Percentiles rank a stretch among this genome's conserved stretches.
These are phyloP conservation scores for Acleris laterana DNA, from an alignment of 2,888 invertebrate species.

Conservation along the genomic window DNA sequence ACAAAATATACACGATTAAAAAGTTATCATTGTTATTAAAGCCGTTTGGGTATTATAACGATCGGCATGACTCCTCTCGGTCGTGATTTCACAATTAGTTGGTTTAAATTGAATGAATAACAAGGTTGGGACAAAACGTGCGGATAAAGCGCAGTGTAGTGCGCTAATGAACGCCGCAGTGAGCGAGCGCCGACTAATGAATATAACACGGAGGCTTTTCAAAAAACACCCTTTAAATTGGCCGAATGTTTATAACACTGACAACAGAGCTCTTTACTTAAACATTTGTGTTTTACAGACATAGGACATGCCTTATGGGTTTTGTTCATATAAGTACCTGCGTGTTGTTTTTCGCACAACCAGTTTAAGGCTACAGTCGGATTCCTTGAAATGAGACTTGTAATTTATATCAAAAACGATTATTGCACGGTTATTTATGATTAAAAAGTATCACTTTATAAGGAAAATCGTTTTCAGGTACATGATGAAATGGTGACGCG, in stretches of 20 bases:
- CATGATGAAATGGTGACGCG: too few species aligned
- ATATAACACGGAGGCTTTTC: slow-evolving; percentile 63
- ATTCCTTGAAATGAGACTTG: too few species aligned
- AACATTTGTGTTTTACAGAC: slow-evolving; percentile 3
- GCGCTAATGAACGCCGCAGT: slow-evolving; percentile 68
- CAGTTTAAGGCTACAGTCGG: too few species aligned
- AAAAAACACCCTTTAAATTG: slow-evolving; percentile 64
- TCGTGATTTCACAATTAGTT: slow-evolving; percentile 60
- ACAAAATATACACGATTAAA: too few species aligned
- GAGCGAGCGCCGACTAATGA: slow-evolving; percentile 66
- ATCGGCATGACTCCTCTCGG: slow-evolving; percentile 6
- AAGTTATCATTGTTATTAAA: too few species aligned
- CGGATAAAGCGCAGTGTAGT: slow-evolving; percentile 60
- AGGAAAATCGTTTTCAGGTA: too few species aligned
- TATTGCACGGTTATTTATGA: too few species aligned
- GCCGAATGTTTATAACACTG: slow-evolving; percentile 57
- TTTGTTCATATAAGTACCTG: too few species aligned
- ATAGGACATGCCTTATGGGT: too few species aligned
- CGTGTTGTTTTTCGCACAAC: too few species aligned
- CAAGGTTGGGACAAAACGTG: slow-evolving; percentile 57
- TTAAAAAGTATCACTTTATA: too few species aligned
- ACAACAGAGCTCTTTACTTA: slow-evolving; percentile 39
- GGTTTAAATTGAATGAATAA: slow-evolving; percentile 65
- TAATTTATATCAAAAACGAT: too few species aligned
- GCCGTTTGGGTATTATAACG: background rate